phyloP scores from a whole-genome alignment of 2,888 invertebrate genomes.

The Spicauda simplicius region DNA sequence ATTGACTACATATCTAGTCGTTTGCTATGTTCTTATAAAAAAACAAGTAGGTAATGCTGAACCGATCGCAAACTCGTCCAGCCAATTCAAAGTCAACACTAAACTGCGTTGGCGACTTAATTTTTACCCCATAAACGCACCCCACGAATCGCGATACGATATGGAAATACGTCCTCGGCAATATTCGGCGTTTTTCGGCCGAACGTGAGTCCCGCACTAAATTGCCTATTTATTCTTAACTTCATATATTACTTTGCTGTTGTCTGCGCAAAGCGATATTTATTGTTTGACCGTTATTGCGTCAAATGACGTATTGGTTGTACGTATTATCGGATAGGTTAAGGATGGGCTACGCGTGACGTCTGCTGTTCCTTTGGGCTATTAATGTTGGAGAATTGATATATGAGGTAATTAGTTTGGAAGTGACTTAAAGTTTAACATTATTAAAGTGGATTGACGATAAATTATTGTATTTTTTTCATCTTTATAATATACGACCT shows the following conservation, averaged over 20 bases:
- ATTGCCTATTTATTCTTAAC: conserved; percentile 86
- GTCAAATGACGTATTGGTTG: conserved; percentile 81
- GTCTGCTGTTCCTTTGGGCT: conserved; percentile 39
- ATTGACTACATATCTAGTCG: too few relatives aligned
- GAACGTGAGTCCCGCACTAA: conserved; percentile 81
- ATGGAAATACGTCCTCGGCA: conserved; percentile 82
- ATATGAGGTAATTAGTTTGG: conserved; percentile 36
- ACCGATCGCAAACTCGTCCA: conserved; percentile 46
- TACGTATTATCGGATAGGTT: conserved; percentile 72
- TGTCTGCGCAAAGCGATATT: conserved; percentile 85
- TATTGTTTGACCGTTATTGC: conserved; percentile 84
- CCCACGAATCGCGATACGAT: conserved; percentile 81
- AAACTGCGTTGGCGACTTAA: conserved; percentile 73
- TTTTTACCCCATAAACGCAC: conserved; percentile 84
- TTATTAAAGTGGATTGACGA: background rate
- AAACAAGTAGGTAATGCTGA: background rate
- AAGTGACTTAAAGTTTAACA: background rate
- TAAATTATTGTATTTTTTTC: too few relatives aligned
- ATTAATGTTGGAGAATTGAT: conserved; percentile 25
- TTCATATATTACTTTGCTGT: conserved; percentile 86
- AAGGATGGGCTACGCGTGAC: conserved; percentile 67
- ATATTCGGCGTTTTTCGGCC: conserved; percentile 82
- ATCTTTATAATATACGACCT: too few relatives aligned
- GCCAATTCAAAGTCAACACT: conserved; percentile 74
- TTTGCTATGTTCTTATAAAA: too few relatives aligned